phyloP scores from a whole-genome alignment of 1,140 invertebrate genomes.

The Bradynema listronoti region DNA sequence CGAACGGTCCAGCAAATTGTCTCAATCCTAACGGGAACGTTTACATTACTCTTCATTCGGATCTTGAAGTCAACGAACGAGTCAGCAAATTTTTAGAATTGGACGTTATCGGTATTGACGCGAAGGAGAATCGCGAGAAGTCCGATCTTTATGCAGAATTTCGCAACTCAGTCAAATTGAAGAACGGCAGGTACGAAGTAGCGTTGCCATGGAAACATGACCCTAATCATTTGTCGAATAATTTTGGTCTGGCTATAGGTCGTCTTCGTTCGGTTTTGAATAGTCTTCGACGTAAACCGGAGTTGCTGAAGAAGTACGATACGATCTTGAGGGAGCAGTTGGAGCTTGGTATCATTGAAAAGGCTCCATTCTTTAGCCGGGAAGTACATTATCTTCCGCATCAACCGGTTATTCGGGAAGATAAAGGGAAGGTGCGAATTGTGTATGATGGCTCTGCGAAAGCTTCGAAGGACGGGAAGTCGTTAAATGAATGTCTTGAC shows the following conservation, averaged over 20 bases:
- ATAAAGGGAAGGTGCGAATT: constrained; percentile 44
- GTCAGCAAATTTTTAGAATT: too few species aligned
- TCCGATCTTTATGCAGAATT: too few species aligned
- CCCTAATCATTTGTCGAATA: too few species aligned
- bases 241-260: not conserved
- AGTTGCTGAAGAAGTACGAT: not conserved
- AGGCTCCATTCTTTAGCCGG: not conserved
- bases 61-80: too few species aligned
- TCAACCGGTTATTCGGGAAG: constrained; percentile 53
- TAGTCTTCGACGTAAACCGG: not conserved
- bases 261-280: not conserved
- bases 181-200: not conserved
- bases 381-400: constrained; percentile 59
- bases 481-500: constrained; percentile 56
- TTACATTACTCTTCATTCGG: too few species aligned
- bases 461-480: constrained; percentile 26
- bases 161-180: not conserved
- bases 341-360: not conserved
- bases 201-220: not conserved
- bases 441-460: constrained; percentile 58
- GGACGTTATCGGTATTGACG: too few species aligned
- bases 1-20: too few species aligned
- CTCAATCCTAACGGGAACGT: too few species aligned
- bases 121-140: too few species aligned
- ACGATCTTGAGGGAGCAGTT: not conserved